phyloP scores from a whole-genome alignment of 2,888 invertebrate genomes.

The Asteroscopus sphinx region DNA sequence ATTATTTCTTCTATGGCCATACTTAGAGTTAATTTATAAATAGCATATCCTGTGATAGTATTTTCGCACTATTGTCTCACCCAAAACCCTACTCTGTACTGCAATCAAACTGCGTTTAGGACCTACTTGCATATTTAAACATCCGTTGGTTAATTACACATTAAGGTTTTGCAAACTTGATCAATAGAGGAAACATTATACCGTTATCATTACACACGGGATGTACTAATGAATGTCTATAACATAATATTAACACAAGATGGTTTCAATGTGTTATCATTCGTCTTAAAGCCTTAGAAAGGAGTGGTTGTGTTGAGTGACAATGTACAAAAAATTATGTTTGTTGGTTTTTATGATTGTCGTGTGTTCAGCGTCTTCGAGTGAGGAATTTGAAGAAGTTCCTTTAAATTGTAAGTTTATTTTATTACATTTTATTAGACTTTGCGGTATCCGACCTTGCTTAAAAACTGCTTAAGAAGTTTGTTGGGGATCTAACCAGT shows the following conservation, averaged over 20 bases:
- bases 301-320: slow-evolving; percentile 14
- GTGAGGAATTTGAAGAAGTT: slow-evolving; percentile 5
- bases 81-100: background rate
- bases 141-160: slow-evolving; percentile 22
- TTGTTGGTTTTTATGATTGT: background rate
- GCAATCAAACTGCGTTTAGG: background rate
- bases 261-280: slow-evolving; percentile 1
- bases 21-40: background rate
- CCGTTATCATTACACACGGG: slow-evolving; percentile 9
- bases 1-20: too few relatives aligned
- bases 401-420: slow-evolving; percentile 17
- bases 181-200: background rate
- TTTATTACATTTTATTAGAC: background rate
- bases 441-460: too few relatives aligned
- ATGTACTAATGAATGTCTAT: background rate
- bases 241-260: background rate
- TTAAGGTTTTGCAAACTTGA: slow-evolving; percentile 1
- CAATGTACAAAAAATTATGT: slow-evolving; percentile 24
- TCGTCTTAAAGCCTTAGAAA: background rate
- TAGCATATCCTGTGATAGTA: background rate
- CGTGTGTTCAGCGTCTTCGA: background rate
- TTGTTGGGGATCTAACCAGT: too few relatives aligned
- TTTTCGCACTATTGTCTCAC: slow-evolving; percentile 22
- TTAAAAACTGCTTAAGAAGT: too few relatives aligned
- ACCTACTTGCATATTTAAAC: slow-evolving; percentile 21